These are phyloP conservation scores for Uria aalge DNA, from an alignment of 2,113 vertebrate species.

Conservation along the genomic window DNA sequence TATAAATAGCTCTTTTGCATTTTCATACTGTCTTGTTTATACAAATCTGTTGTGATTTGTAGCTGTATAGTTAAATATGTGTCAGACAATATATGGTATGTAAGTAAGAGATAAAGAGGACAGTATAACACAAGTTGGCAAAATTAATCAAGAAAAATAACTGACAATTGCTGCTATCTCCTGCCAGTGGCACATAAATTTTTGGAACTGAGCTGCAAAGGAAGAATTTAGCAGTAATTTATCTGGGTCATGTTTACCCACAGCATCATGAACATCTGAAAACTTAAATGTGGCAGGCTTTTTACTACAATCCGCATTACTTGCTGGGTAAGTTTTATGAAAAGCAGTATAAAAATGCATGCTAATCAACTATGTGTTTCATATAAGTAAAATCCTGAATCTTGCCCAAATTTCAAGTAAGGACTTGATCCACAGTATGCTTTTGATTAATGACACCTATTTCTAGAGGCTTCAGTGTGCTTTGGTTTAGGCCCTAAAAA, in stretches of 20 bases:
- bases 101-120: not conserved
- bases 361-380: not conserved
- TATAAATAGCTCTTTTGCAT: not conserved
- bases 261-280: not conserved
- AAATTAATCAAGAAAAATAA: conserved; percentile 5
- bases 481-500: not conserved
- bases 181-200: not conserved
- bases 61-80: not conserved
- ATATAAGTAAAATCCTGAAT: not conserved
- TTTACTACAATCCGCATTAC: not conserved
- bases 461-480: not conserved
- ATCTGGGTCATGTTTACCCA: not conserved
- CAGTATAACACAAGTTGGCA: not conserved
- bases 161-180: not conserved
- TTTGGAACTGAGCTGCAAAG: not conserved
- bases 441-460: not conserved
- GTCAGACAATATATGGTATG: not conserved
- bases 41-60: not conserved
- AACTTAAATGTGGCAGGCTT: not conserved
- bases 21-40: not conserved
- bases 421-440: not conserved
- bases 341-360: not conserved
- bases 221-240: conserved; percentile 3
- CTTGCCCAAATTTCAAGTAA: not conserved
- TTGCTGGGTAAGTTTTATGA: not conserved